Conservation (phyloP, 2,113 vertebrate genomes). For the Phalacrocorax carbo region DNA sequence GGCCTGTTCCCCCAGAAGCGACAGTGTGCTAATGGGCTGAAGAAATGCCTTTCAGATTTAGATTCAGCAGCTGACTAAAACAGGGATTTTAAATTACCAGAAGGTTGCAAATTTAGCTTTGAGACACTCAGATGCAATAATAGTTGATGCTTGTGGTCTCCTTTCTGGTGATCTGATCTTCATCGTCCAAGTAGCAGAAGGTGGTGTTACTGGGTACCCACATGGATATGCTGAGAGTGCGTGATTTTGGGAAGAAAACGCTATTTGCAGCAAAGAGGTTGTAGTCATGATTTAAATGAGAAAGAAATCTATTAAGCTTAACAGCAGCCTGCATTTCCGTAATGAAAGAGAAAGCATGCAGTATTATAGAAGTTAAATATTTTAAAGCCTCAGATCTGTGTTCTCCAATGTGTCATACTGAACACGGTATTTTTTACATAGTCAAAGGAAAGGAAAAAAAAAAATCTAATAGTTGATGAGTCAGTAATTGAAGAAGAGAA, state of each 20-base stretch:
- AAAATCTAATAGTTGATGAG: neutral
- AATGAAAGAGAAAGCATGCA: neutral
- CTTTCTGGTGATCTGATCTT: neutral
- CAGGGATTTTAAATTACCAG: neutral
- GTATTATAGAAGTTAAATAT: neutral
- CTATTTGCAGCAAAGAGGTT: neutral
- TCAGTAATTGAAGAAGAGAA: neutral
- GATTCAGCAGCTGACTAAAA: neutral
- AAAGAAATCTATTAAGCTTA: neutral
- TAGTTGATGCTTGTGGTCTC: neutral
- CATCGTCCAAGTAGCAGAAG: neutral
- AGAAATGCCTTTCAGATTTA: neutral
- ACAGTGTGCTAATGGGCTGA: neutral
- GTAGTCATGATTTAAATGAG: neutral
- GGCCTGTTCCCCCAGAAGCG: neutral
- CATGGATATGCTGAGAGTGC: neutral
- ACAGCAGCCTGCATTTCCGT: neutral
- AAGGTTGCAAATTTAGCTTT: neutral
- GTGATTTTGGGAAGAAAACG: neutral
- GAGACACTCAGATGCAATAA: neutral
- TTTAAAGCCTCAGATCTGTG: neutral
- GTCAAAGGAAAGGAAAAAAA: neutral
- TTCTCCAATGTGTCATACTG: neutral
- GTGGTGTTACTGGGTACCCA: neutral
- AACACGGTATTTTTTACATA: neutral